These are phyloP conservation scores for Stictonetta naevosa DNA, from an alignment of 2,113 vertebrate species.

Conservation along the genomic window DNA sequence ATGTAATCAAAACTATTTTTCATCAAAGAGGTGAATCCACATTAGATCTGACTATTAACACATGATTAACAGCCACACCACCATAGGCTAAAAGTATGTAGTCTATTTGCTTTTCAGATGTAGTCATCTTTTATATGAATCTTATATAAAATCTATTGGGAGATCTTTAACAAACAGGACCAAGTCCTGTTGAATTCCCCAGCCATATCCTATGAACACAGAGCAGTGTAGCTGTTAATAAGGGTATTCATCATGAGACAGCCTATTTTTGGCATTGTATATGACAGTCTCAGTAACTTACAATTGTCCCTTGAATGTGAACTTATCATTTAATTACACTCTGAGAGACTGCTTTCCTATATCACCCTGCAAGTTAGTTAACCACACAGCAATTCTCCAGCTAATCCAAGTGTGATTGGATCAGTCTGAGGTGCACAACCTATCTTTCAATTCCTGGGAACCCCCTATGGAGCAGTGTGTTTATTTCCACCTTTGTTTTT, in stretches of 20 bases:
- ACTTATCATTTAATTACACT: slow-evolving; percentile 94
- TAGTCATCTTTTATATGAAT: slow-evolving; percentile 74
- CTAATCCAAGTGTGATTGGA: slow-evolving; percentile 70
- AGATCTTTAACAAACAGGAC: slow-evolving; percentile 69
- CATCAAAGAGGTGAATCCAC: not conserved
- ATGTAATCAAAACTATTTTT: not conserved
- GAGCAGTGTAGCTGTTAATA: slow-evolving; percentile 86
- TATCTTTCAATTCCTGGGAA: slow-evolving; percentile 41
- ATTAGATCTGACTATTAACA: slow-evolving; percentile 20
- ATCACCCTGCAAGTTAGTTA: slow-evolving; percentile 88
- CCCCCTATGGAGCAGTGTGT: not conserved
- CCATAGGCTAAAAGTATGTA: slow-evolving; percentile 56
- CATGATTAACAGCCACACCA: slow-evolving; percentile 26
- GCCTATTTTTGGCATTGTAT: slow-evolving; percentile 79
- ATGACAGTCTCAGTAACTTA: slow-evolving; percentile 83
- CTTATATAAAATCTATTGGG: slow-evolving; percentile 71
- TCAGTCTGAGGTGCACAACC: slow-evolving; percentile 72
- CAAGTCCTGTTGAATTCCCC: slow-evolving; percentile 68
- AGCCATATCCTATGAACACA: slow-evolving; percentile 74
- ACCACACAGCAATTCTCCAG: slow-evolving; percentile 80
- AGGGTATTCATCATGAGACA: slow-evolving; percentile 87
- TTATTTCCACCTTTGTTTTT: slow-evolving; percentile 23
- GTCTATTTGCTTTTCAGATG: slow-evolving; percentile 73
- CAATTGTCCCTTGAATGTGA: slow-evolving; percentile 88
- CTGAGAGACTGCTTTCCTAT: slow-evolving; percentile 78